A percentile compares a stretch with the other conserved stretches of the same genome.
Conservation (phyloP, 1,140 invertebrate species). For the Pseudomyrmex gracilis region DNA sequence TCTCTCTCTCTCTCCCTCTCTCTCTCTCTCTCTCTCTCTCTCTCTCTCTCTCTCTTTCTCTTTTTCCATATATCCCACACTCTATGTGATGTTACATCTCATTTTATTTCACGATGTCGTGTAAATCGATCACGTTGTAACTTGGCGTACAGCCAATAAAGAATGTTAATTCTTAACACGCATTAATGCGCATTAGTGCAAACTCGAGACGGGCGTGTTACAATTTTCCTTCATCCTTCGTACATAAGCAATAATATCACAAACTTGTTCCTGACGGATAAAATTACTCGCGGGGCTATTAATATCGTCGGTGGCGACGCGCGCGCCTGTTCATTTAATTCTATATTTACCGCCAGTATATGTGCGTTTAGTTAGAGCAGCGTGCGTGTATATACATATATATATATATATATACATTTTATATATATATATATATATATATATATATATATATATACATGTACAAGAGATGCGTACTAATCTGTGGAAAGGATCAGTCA, state of each 20-base stretch:
- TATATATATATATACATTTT: no score
- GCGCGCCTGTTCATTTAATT: conserved; percentile 71
- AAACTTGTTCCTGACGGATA: no score
- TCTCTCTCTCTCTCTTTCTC: no score
- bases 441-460: not conserved
- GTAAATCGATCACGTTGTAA: no score
- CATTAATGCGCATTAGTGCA: no score
- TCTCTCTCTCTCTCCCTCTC: not conserved
- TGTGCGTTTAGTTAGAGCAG: conserved; percentile 61
- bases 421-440: no score
- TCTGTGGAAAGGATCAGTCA: conserved; percentile 70
- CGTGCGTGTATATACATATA: not conserved
- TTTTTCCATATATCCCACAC: no score
- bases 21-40: not conserved
- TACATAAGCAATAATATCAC: no score
- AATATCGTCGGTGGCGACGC: conserved; percentile 65
- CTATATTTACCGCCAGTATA: conserved; percentile 70
- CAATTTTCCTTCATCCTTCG: not conserved
- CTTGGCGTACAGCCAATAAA: no score
- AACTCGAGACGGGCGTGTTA: conserved; percentile 21
- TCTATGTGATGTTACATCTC: no score
- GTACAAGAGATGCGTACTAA: conserved; percentile 63
- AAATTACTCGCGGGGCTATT: conserved; percentile 55
- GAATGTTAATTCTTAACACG: no score
- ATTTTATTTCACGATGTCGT: no score